These are phyloP conservation scores for Brienomyrus brachyistius DNA, from an alignment of 2,113 vertebrate species.

Conservation along the genomic window DNA sequence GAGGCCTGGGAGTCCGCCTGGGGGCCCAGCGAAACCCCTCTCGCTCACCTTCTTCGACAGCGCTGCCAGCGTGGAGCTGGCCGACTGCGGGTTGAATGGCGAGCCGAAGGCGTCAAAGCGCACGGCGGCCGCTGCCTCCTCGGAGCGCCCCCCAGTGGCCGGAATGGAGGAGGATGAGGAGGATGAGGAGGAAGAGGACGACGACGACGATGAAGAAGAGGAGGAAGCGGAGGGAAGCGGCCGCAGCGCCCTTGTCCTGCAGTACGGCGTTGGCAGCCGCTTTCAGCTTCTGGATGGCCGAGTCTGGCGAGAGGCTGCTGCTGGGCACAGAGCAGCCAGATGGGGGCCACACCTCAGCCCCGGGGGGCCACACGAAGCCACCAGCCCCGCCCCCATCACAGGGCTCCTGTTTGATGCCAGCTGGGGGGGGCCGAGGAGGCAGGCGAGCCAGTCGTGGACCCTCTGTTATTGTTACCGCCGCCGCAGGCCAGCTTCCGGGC, in stretches of 20 bases:
- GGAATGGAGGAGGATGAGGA: conserved; percentile 41
- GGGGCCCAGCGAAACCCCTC: conserved; percentile 72
- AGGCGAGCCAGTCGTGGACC: conserved; percentile 54
- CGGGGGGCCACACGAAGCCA: conserved; percentile 82
- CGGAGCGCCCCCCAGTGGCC: conserved; percentile 49
- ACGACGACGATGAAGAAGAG: conserved; percentile 51
- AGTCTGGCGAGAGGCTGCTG: conserved; percentile 87
- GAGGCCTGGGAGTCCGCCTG: conserved; percentile 75
- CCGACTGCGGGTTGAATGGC: conserved; percentile 94
- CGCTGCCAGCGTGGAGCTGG: conserved; percentile 92
- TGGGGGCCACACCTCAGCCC: conserved; percentile 89
- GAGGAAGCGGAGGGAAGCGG: conserved; percentile 48
- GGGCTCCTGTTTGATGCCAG: conserved; percentile 63
- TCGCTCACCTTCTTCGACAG: conserved; percentile 98
- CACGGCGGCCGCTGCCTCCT: conserved; percentile 67
- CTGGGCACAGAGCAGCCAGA: conserved; percentile 73
- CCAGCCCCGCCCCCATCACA: conserved; percentile 68
- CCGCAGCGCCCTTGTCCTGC: conserved; percentile 83
- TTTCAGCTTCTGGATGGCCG: conserved; percentile 95
- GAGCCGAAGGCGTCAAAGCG: conserved; percentile 93
- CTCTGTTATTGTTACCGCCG: conserved; percentile 27
- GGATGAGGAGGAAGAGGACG: conserved; percentile 49
- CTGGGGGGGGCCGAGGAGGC: conserved; percentile 54
- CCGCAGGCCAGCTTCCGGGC: conserved; percentile 72
- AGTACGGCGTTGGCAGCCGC: conserved; percentile 92